Conservation (phyloP, 1,140 invertebrate species). For the Drosophila tristis region DNA sequence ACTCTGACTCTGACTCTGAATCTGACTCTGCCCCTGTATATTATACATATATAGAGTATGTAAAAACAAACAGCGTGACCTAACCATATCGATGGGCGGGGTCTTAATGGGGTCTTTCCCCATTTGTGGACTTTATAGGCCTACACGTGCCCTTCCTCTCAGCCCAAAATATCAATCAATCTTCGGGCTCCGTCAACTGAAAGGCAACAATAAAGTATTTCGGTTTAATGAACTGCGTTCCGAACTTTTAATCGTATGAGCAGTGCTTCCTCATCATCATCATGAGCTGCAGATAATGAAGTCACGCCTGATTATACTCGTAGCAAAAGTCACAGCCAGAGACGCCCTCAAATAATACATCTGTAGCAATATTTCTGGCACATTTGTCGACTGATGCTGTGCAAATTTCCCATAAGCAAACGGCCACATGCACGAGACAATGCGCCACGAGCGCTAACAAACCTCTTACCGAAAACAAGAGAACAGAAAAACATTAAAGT, state of each 20-base stretch:
- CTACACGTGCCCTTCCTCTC: slow-evolving; percentile 42
- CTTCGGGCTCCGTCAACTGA: slow-evolving; percentile 21
- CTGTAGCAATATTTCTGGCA: no score
- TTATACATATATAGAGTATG: slow-evolving; percentile 7
- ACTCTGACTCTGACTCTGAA: neutral
- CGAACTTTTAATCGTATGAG: slow-evolving; percentile 16
- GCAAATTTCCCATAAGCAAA: no score
- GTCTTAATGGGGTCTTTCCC: slow-evolving; percentile 26
- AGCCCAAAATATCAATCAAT: slow-evolving; percentile 46
- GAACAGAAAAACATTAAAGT: slow-evolving; percentile 33
- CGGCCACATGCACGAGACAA: no score
- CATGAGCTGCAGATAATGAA: slow-evolving; percentile 36
- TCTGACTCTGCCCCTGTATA: neutral
- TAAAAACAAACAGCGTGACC: slow-evolving; percentile 53
- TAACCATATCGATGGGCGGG: slow-evolving; percentile 48
- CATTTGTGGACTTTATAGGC: slow-evolving; percentile 30
- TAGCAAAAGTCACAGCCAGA: neutral
- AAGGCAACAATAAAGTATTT: slow-evolving; percentile 9
- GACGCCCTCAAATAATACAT: neutral
- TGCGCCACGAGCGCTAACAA: no score
- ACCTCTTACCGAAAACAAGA: neutral
- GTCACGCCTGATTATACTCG: slow-evolving; percentile 28
- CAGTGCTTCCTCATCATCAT: slow-evolving; percentile 39
- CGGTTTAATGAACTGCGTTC: slow-evolving; percentile 59
- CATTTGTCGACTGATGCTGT: neutral